Percentiles rank a stretch among this genome's conserved stretches.
Conservation (phyloP, 1,140 invertebrate species). For the Hylyphantes graminicola region DNA sequence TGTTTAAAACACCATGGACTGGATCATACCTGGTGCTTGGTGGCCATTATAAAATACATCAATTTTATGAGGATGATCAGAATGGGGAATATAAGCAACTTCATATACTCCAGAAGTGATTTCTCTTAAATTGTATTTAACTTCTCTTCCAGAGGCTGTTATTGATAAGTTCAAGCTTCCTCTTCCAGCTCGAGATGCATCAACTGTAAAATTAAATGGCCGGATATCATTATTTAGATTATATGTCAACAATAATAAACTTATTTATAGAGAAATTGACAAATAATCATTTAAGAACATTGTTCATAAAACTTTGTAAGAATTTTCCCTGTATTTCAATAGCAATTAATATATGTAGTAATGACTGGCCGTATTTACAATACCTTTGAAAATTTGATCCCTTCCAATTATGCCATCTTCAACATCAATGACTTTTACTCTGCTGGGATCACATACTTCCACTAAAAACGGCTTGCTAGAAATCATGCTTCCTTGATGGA, state of each 20-base stretch:
- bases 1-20: conserved; percentile 52
- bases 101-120: conserved; percentile 71
- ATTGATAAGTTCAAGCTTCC: conserved; percentile 84
- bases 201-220: conserved; percentile 70
- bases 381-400: conserved; percentile 82
- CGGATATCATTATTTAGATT: neutral
- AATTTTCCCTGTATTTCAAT: neutral
- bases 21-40: conserved; percentile 66
- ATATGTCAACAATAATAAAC: no score
- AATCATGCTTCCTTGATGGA: conserved; percentile 72
- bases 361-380: neutral
- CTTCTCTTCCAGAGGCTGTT: conserved; percentile 80
- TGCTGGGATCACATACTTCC: conserved; percentile 86
- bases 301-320: neutral
- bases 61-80: conserved; percentile 84
- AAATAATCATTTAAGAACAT: neutral
- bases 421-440: conserved; percentile 82
- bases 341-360: neutral
- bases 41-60: conserved; percentile 81
- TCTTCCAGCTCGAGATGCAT: conserved; percentile 78
- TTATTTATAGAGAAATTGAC: no score
- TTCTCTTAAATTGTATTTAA: conserved; percentile 77
- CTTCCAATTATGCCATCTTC: conserved; percentile 84
- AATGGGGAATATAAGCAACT: conserved; percentile 85
- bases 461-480: conserved; percentile 76